Percentiles rank a stretch among this genome's conserved stretches.
These are phyloP conservation scores for Lasiurus borealis DNA, from an alignment of 2,113 vertebrate genomes.

Conservation along the genomic window DNA sequence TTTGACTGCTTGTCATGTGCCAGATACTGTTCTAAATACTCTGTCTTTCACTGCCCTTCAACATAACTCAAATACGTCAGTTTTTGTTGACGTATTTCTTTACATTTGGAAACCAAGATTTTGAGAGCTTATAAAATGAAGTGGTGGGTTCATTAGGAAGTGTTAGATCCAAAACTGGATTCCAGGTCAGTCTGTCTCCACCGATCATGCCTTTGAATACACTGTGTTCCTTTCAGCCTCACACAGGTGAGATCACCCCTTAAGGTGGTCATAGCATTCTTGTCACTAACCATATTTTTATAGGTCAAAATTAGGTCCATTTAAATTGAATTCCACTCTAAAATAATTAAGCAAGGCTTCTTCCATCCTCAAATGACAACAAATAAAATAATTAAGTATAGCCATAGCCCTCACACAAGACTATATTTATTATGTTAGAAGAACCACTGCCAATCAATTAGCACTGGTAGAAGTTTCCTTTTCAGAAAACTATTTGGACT, in stretches of 20 bases:
- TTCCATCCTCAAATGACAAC: not conserved
- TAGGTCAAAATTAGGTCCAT: not conserved
- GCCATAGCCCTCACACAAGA: not conserved
- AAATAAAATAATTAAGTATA: conserved; percentile 40
- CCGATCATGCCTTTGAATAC: not conserved
- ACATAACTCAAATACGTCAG: not conserved
- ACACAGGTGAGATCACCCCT: not conserved
- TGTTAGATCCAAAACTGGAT: not conserved
- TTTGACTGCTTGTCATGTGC: not conserved
- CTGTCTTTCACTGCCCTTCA: not conserved
- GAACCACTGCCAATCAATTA: not conserved
- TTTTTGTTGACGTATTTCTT: not conserved
- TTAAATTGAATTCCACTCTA: conserved; percentile 16
- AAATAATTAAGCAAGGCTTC: not conserved
- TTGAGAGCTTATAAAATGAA: not conserved
- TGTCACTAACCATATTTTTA: not conserved
- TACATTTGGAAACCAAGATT: not conserved
- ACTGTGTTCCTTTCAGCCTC: not conserved
- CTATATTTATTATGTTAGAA: conserved; percentile 19
- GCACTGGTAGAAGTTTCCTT: not conserved
- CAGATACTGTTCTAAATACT: not conserved
- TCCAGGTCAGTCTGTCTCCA: not conserved
- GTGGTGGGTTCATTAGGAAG: not conserved
- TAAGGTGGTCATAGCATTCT: not conserved
- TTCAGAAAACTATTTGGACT: not conserved